These are phyloP conservation scores for Panurus biarmicus DNA, from an alignment of 2,113 vertebrate genomes.

Conservation along the genomic window DNA sequence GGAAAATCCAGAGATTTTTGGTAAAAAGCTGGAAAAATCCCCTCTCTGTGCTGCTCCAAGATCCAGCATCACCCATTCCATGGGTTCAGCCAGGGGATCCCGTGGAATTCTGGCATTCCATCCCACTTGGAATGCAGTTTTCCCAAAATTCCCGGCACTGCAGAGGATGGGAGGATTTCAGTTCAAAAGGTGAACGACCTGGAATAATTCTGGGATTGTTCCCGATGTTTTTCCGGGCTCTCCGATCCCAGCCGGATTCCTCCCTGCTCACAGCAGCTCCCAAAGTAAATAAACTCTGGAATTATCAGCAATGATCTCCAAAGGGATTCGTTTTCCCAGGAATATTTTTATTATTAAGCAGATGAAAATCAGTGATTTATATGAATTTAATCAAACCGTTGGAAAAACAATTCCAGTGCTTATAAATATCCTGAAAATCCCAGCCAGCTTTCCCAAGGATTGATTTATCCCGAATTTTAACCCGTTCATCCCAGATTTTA, in stretches of 20 bases:
- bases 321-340: not conserved
- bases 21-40: not conserved
- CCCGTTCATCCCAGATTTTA: not conserved
- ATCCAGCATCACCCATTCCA: not conserved
- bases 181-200: not conserved
- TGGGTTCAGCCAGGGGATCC: not conserved
- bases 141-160: not conserved
- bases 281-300: not conserved
- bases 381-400: not conserved
- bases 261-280: rapidly evolving
- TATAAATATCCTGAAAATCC: not conserved
- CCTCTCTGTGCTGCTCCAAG: not conserved
- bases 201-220: not conserved
- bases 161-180: rapidly evolving
- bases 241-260: not conserved
- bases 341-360: not conserved
- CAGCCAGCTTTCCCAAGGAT: not conserved
- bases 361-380: not conserved
- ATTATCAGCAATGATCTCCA: not conserved
- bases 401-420: not conserved
- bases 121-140: rapidly evolving
- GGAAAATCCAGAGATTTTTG: not conserved
- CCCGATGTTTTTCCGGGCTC: not conserved
- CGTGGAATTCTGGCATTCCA: not conserved
- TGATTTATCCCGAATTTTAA: not conserved